A percentile compares a stretch with the other conserved stretches of the same genome.
These are phyloP conservation scores for Salpingus planirostris DNA, from an alignment of 2,888 invertebrate genomes.

Conservation along the genomic window DNA sequence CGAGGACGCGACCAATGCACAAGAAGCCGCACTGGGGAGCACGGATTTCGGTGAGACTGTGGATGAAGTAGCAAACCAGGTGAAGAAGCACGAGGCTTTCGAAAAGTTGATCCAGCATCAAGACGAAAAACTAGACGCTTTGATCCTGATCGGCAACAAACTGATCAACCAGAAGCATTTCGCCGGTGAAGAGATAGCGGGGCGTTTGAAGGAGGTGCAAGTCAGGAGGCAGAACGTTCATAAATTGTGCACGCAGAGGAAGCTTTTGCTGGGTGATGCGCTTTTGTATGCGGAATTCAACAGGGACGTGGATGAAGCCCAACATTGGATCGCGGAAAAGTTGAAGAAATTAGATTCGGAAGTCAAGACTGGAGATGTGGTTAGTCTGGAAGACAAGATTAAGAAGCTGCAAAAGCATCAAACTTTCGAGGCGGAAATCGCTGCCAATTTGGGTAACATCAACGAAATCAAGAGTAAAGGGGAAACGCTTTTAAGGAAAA, in stretches of 20 bases:
- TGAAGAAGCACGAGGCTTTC: slow-evolving; percentile 92
- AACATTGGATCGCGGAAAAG: slow-evolving; percentile 87
- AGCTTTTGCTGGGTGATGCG: slow-evolving; percentile 63
- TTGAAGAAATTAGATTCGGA: slow-evolving; percentile 78
- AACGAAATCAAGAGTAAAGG: slow-evolving; percentile 70
- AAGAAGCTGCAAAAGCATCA: slow-evolving; percentile 91
- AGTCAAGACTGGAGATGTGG: slow-evolving; percentile 64
- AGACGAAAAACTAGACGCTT: slow-evolving; percentile 75
- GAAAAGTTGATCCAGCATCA: slow-evolving; percentile 81
- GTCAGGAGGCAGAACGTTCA: slow-evolving; percentile 60
- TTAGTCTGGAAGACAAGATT: slow-evolving; percentile 88
- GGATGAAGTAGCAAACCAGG: slow-evolving; percentile 81
- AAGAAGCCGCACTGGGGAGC: slow-evolving; percentile 66
- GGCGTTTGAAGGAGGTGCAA: slow-evolving; percentile 65
- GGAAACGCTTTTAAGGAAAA: slow-evolving; percentile 58
- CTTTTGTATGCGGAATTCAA: slow-evolving; percentile 84
- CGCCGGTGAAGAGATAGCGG: slow-evolving; percentile 71
- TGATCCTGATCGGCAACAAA: slow-evolving; percentile 80
- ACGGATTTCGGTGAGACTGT: slow-evolving; percentile 69
- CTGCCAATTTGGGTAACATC: slow-evolving; percentile 78
- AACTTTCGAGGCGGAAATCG: slow-evolving; percentile 86
- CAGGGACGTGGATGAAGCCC: slow-evolving; percentile 83
- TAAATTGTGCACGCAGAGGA: slow-evolving; percentile 57
- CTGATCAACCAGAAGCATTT: slow-evolving; percentile 86
- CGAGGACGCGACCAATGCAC: slow-evolving; percentile 78